Evolutionary conservation across 2,888 invertebrate species (phyloP).

Genomic region (Caenorhabditis drosophilae): DNA sequence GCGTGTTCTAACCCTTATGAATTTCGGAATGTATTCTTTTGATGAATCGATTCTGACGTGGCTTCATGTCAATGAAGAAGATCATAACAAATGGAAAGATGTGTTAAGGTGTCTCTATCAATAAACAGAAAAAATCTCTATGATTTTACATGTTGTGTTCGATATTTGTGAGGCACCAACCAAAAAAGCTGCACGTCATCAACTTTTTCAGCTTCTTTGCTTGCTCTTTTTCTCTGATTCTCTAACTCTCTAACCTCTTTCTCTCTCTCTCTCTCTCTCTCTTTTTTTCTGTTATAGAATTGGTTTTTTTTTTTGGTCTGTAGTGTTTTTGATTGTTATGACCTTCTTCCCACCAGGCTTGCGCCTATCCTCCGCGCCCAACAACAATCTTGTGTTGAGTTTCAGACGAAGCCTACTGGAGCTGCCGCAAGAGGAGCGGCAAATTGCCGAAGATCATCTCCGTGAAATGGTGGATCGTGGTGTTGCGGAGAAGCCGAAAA

Average conservation of each 20-base stretch:
- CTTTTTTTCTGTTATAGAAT: no score
- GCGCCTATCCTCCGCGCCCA: no score
- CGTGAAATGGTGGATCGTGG: conserved; percentile 51
- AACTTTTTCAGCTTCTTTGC: no score
- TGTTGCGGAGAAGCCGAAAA: conserved; percentile 54
- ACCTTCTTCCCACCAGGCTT: no score
- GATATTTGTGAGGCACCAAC: no score
- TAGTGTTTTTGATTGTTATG: no score
- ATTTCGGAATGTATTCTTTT: conserved; percentile 65
- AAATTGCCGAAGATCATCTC: conserved; percentile 59
- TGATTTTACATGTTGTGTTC: conserved; percentile 8
- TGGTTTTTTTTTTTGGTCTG: no score
- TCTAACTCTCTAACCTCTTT: no score
- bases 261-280: no score
- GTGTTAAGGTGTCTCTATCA: conserved; percentile 40
- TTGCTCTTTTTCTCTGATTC: no score
- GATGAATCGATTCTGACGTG: conserved; percentile 65
- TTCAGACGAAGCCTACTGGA: conserved; percentile 57
- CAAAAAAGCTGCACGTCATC: no score
- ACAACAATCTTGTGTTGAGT: no score
- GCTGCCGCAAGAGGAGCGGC: conserved; percentile 61
- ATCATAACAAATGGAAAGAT: conserved; percentile 51
- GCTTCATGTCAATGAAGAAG: conserved; percentile 60
- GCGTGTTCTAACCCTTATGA: conserved; percentile 65
- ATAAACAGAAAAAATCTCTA: conserved; percentile 11